Conservation (phyloP, 2,113 vertebrate genomes). For the Phalacrocorax pelagicus region DNA sequence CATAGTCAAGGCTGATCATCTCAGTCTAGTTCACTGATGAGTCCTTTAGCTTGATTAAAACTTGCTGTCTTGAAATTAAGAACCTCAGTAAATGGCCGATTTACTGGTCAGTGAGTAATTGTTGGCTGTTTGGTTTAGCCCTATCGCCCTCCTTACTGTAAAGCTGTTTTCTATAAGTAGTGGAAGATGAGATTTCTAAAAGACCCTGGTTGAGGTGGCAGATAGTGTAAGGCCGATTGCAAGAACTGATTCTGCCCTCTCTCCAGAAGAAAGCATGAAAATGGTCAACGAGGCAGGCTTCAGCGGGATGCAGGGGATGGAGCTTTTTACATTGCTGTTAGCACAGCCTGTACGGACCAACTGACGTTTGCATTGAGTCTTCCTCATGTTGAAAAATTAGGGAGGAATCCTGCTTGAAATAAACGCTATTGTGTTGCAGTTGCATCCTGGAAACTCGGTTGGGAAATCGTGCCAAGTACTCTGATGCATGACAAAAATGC, state of each 20-base stretch:
- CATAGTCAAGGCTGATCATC: not conserved
- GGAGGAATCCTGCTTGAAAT: not conserved
- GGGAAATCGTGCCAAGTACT: not conserved
- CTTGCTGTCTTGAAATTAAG: not conserved
- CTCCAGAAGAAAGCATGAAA: not conserved
- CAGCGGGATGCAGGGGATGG: not conserved
- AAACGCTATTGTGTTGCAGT: not conserved
- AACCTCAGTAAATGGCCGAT: not conserved
- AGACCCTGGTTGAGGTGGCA: not conserved
- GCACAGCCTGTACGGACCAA: not conserved
- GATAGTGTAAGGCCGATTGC: not conserved
- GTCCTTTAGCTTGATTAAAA: not conserved
- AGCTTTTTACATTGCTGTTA: not conserved
- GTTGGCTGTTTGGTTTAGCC: not conserved
- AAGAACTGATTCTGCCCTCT: not conserved
- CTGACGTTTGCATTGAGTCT: not conserved
- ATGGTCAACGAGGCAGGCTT: accelerated
- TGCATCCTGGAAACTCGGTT: not conserved
- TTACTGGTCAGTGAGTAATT: not conserved
- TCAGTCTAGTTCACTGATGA: not conserved
- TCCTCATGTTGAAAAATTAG: not conserved
- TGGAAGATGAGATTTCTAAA: not conserved
- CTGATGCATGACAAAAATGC: not conserved
- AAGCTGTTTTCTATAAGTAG: not conserved
- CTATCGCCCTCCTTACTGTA: not conserved